Conservation (phyloP, 2,888 invertebrate genomes). For the Coelinius sp. region DNA sequence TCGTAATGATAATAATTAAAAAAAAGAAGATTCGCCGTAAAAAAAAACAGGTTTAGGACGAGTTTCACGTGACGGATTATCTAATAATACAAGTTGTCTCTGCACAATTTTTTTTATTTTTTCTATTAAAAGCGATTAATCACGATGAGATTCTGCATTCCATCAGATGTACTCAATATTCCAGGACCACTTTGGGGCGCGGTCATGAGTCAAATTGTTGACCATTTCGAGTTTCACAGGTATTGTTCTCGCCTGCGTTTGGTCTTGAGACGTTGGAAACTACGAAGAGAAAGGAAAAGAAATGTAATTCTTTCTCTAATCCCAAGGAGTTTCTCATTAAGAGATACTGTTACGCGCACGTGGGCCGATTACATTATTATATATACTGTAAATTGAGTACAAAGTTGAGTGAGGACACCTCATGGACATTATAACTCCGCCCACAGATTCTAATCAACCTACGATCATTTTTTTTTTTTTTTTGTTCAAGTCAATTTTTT, state of each 20-base stretch:
- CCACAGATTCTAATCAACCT: constrained; percentile 13
- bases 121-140: background rate
- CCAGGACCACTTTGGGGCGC: constrained; percentile 7
- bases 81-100: background rate
- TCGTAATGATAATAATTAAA: background rate
- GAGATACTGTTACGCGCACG: constrained; percentile 21
- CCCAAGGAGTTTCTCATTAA: background rate
- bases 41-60: background rate
- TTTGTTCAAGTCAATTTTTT: background rate
- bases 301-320: background rate
- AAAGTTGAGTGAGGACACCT: constrained; percentile 19
- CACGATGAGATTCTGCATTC: constrained; percentile 1
- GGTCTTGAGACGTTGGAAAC: background rate
- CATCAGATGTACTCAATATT: background rate
- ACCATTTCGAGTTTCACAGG: background rate
- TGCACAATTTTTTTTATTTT: background rate
- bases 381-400: constrained; percentile 23
- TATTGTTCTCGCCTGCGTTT: background rate
- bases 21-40: background rate
- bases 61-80: background rate
- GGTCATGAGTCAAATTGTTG: constrained; percentile 6
- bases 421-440: constrained; percentile 11
- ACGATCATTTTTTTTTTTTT: background rate
- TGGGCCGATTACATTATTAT: constrained; percentile 22
- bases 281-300: background rate